Evolutionary conservation across 1,140 invertebrate species (phyloP), one percentile per base, ranked within the genome.

Genomic region (Leptopilina boulardi): DNA sequence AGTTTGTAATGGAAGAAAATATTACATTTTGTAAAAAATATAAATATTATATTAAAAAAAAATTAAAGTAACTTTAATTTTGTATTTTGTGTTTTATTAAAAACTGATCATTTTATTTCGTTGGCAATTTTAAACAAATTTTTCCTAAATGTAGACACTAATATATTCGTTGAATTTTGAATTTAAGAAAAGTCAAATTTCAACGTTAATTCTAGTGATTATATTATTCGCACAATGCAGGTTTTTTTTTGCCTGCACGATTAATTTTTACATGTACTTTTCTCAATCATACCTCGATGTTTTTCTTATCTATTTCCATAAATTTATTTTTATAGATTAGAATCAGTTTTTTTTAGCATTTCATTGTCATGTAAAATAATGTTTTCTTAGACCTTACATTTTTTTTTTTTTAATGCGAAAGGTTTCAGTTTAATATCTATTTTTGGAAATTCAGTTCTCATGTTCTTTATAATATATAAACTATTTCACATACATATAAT

Each of bases 251-350:
- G 54, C 54, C 54, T 23, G 19, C 19, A 21, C 23, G 54, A n/a
- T n/a, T 8, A 54, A 54, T 18, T 18, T 19, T 18, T 54, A n/a
- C n/a, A 56, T 56, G 19, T 9, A 56, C 19, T 23, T 56, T 54
- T 18, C 51, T 21, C 54, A 56, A 56, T 56, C 54, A 56, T 56
- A 56, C 54, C 21, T 56, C 54, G 54, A 56, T 56, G 21, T 56
- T 56, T 23, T 21, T 11, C n/a, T n/a, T n/a, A n/a, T 56, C 54
- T 19, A 56, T 6, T 11, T 23, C 54, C 54, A 56, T 26, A 21
- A 21, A n/a, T n/a, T n/a, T n/a, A n/a, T n/a, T n/a, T n/a, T n/a
- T n/a, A 21, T 23, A 56, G 21, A 56, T 56, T 23, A 56, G 54
- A 0, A 21, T 56, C 18, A 5, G 19, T n/a, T n/a, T n/a, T n/a